Evolutionary conservation across 2,888 invertebrate genomes (phyloP).

Genomic region (Cordilura impudica): DNA sequence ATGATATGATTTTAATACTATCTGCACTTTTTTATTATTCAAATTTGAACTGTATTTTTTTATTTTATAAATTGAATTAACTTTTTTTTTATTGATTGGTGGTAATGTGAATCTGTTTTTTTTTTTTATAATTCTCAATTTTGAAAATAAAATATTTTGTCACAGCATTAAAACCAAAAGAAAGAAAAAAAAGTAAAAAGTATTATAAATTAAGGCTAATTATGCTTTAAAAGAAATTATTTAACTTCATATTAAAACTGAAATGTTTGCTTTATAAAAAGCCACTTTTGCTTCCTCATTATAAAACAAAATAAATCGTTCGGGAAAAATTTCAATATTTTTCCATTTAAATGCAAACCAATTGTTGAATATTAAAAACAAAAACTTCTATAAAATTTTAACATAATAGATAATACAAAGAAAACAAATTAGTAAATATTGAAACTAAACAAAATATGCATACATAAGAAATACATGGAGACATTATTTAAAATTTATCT

Average conservation of each 20-base stretch:
- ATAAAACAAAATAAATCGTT: not conserved
- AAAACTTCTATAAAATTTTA: not conserved
- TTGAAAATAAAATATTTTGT: constrained; percentile 35
- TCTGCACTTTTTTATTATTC: too few species aligned
- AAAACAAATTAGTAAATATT: constrained; percentile 45
- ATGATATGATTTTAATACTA: too few species aligned
- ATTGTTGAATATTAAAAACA: not conserved
- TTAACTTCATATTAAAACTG: constrained; percentile 24
- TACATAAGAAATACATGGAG: not conserved
- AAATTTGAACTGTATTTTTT: not conserved
- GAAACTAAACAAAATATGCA: constrained; percentile 6
- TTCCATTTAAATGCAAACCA: not conserved
- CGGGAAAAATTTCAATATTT: constrained; percentile 16
- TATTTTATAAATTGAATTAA: not conserved
- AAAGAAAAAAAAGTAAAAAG: constrained; percentile 34
- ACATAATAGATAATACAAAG: constrained; percentile 22
- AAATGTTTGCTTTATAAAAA: constrained; percentile 9
- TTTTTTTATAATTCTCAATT: constrained; percentile 28
- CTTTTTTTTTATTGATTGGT: not conserved
- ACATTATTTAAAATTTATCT: not conserved
- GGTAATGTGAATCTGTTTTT: constrained; percentile 15
- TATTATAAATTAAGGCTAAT: constrained; percentile 37
- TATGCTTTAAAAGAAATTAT: constrained; percentile 33
- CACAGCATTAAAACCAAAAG: constrained; percentile 27
- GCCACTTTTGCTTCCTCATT: constrained; percentile 1